These are phyloP conservation scores for Triops longicaudatus DNA, from an alignment of 1,140 invertebrate genomes.

Conservation along the genomic window DNA sequence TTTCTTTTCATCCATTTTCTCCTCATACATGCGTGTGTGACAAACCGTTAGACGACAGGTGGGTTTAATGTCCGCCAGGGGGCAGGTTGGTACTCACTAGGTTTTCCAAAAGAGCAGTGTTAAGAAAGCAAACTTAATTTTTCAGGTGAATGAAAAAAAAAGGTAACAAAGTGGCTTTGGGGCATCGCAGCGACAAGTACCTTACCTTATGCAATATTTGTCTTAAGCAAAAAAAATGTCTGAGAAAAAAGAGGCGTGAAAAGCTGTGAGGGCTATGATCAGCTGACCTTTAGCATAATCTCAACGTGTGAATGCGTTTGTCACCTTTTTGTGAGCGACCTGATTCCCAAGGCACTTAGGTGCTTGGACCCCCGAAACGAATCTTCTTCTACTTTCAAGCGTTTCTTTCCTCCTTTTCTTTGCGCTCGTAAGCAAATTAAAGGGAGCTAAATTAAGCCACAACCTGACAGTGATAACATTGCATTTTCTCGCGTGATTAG, in stretches of 20 bases:
- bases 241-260: background rate
- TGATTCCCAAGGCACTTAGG: background rate
- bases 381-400: background rate
- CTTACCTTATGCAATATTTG: background rate
- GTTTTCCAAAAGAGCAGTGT: background rate
- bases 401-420: background rate
- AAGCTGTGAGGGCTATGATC: background rate
- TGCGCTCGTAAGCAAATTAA: too few relatives aligned
- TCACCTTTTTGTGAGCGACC: background rate
- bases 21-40: background rate
- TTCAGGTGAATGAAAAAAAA: background rate
- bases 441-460: background rate
- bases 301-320: conserved; percentile 15
- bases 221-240: background rate
- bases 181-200: background rate
- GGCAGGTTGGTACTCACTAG: background rate
- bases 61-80: background rate
- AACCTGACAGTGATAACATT: too few relatives aligned
- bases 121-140: background rate
- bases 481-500: too few relatives aligned
- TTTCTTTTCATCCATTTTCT: background rate
- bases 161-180: background rate
- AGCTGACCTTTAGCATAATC: background rate
- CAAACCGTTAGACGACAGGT: background rate
- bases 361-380: too few relatives aligned